A percentile compares a stretch with the other conserved stretches of the same genome.
These are phyloP conservation scores for Neodiprion virginianus DNA, from an alignment of 1,140 invertebrate species.

Conservation along the genomic window DNA sequence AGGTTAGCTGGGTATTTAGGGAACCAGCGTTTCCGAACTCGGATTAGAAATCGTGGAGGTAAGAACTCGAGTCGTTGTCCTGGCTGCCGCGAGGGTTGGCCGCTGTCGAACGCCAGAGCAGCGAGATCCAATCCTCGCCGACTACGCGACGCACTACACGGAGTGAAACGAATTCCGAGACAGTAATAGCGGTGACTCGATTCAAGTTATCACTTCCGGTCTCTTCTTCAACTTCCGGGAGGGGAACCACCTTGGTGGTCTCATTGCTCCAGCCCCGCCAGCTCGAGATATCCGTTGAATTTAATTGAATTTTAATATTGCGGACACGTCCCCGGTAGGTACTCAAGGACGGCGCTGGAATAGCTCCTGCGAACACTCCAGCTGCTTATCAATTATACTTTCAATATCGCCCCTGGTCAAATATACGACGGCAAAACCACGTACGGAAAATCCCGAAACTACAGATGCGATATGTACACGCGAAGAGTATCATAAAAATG, in stretches of 20 bases:
- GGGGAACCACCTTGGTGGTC: conserved; percentile 1
- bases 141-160: not conserved
- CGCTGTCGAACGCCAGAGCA: not conserved
- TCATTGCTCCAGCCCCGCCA: not conserved
- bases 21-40: not conserved
- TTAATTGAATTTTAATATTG: not conserved
- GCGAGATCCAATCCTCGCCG: not conserved
- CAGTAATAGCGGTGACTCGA: conserved; percentile 5
- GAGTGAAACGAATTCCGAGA: conserved; percentile 4
- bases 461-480: no score
- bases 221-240: not conserved
- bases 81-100: no score
- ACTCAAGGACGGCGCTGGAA: not conserved
- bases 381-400: no score
- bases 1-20: not conserved
- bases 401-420: not conserved
- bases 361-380: no score
- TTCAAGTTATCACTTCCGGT: conserved; percentile 2
- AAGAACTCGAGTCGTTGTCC: not conserved
- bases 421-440: no score
- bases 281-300: not conserved
- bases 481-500: no score
- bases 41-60: not conserved
- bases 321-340: not conserved
- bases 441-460: no score